Evolutionary conservation across 2,888 invertebrate species (phyloP), one percentile per base, ranked within the genome.

Genomic region (Choristoneura rosaceana): DNA sequence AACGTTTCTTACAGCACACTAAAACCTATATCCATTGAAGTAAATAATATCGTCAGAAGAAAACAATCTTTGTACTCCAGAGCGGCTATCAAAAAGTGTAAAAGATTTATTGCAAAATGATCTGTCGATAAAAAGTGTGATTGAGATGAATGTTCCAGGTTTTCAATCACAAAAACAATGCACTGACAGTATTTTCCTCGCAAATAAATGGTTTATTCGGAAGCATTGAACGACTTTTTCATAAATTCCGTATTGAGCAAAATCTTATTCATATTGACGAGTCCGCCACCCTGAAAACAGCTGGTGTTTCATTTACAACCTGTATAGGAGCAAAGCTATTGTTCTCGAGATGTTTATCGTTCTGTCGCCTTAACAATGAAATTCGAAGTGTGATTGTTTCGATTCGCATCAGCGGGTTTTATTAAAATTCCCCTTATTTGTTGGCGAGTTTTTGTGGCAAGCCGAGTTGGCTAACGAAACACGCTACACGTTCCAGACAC

Each of bases 391-490:
- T 89, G 86, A 87, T 84, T 84, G 88, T 90, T 85, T 85, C 84
- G 87, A 86, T 84, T 85, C 88, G 82, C 84, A 83, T 86, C 86
- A 82, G 77, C 79, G 81, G 79, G 81, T 89, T 90, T 90, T 90
- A 89, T 87, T 88, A 88, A 89, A 89, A 89, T 88, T 87, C 87
- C 83, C 83, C 85, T 85, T 88, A 84, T 84, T 84, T 84, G 85
- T 86, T 83, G 79, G 73, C 78, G 58, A 69, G 76, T 68, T 80
- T 86, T 82, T 81, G 78, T 77, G 75, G 77, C 78, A 76, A 75
- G 79, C 80, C 81, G 74, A 78, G 78, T 76, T 78, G 75, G 77
- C 81, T 84, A 82, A 85, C 83, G 82, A 85, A 78, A 74, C 77
- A 65, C 75, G 74, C 80, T 78, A 74, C 77, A 79, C 77, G 73